phyloP scores from a whole-genome alignment of 2,113 vertebrate genomes.

The Egretta garzetta region DNA sequence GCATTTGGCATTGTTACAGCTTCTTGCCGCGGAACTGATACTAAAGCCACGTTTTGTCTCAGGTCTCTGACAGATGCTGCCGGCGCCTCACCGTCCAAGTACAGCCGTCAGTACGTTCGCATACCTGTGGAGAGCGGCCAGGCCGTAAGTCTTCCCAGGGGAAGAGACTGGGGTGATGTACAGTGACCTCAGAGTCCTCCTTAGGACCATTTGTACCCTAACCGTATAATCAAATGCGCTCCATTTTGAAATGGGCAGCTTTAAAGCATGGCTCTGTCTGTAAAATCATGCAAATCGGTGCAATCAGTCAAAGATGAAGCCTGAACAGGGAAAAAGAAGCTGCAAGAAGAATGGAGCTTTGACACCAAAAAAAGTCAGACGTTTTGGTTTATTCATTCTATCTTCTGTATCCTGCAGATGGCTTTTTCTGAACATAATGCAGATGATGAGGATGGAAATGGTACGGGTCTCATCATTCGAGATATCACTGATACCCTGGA shows the following conservation, averaged over 20 bases:
- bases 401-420: constrained; percentile 41
- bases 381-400: background rate
- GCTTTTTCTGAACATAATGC: constrained; percentile 45
- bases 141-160: constrained; percentile 48
- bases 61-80: constrained; percentile 63
- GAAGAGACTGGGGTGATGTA: background rate
- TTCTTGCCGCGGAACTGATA: background rate
- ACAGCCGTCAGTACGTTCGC: constrained; percentile 50
- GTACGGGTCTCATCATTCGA: constrained; percentile 43
- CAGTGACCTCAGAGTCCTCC: background rate
- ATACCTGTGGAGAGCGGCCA: constrained; percentile 65
- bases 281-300: background rate
- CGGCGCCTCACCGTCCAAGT: constrained; percentile 57
- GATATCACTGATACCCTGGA: constrained; percentile 44
- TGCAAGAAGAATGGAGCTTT: background rate
- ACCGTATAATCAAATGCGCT: background rate
- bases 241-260: background rate
- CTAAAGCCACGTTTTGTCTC: background rate
- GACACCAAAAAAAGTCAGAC: background rate
- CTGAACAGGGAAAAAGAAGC: background rate
- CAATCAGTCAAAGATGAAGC: background rate
- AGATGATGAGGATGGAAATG: constrained; percentile 28
- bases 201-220: background rate
- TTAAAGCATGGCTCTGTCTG: background rate
- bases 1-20: background rate